These are phyloP conservation scores for Carduelis carduelis DNA, from an alignment of 2,797 vertebrate species.

Conservation along the genomic window DNA sequence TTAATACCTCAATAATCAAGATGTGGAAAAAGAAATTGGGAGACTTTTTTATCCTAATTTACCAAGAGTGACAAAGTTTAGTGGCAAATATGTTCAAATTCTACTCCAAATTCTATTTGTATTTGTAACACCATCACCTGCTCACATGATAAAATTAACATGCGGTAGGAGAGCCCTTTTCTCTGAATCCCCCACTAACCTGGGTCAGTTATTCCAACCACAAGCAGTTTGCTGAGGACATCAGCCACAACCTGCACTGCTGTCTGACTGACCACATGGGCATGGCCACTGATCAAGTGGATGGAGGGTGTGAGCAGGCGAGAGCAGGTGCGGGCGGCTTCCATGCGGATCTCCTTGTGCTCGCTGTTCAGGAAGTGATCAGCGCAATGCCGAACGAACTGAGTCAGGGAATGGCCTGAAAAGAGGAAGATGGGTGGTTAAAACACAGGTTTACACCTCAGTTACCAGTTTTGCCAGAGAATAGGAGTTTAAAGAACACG, in stretches of 20 bases:
- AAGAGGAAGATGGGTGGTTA: background rate
- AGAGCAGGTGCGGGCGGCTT: slow-evolving; percentile 94
- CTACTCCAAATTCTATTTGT: background rate
- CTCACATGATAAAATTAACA: background rate
- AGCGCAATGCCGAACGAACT: slow-evolving; percentile 97
- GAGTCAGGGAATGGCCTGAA: slow-evolving; percentile 94
- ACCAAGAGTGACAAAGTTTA: background rate
- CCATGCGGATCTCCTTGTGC: slow-evolving; percentile 99
- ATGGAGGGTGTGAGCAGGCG: slow-evolving; percentile 95
- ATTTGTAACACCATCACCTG: background rate
- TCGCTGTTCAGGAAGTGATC: slow-evolving; percentile 98
- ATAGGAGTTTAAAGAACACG: background rate
- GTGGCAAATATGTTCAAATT: background rate
- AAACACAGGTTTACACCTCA: background rate
- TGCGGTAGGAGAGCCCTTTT: background rate
- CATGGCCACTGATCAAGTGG: slow-evolving; percentile 91
- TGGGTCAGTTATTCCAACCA: slow-evolving; percentile 98
- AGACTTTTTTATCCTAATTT: background rate
- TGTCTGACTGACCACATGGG: slow-evolving; percentile 94
- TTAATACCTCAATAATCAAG: background rate
- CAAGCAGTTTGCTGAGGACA: slow-evolving; percentile 95
- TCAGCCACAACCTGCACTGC: slow-evolving; percentile 98
- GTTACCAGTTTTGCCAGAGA: background rate
- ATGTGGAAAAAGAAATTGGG: background rate
- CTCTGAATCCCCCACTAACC: slow-evolving; percentile 70